Base-by-base conservation (phyloP, 2,113 vertebrate genomes). In the Petrocephalus zakoni region DNA sequence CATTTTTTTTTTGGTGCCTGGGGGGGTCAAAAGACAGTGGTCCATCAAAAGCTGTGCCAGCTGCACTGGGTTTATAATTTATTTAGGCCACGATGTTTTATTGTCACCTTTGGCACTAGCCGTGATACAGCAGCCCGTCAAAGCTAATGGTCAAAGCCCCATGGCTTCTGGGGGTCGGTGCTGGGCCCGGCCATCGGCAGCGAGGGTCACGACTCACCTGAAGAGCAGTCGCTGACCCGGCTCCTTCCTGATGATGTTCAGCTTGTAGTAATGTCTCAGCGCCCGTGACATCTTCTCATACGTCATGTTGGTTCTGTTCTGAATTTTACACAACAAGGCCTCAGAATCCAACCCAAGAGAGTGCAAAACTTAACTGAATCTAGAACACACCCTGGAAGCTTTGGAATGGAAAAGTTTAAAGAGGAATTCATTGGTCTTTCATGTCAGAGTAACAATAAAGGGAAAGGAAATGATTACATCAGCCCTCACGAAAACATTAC, bases 231-330 rank as follows among this genome's bases (percentile, higher is more conserved):
- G 97, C 93, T 99, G 98, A 91, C 98, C 98, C 0, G 98, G 98
- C 91, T 99, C 98, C 93, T 99, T 99, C 94, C 97, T 96, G 96
- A 99, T 99, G 92, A 99, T 99, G 95, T 99, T 99, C 91, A 99
- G 95, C 95, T 99, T 99, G 96, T 99, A 99, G 97, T 99, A 99
- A 96, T 99, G 98, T 96, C 98, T 97, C 93, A 99, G 96, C 91
- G 98, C 98, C 95, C 98, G 95, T 82, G 98, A 99, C 98, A 99
- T 99, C 96, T 99, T 99, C 96, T 99, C 98, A 9, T 99, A 99
- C 87, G 98, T 99, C 98, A 99, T 99, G 89, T 99, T 99, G 94
- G 98, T 99, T 95, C 98, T 96, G 95, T 99, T 99, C 98, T 99
- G 95, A 42, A 85, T 93, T 91, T 94, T 93, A 84, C 82, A 84